These are phyloP conservation scores for Calyptommatus sinebrachiatus DNA, from an alignment of 2,113 vertebrate genomes.

Conservation along the genomic window DNA sequence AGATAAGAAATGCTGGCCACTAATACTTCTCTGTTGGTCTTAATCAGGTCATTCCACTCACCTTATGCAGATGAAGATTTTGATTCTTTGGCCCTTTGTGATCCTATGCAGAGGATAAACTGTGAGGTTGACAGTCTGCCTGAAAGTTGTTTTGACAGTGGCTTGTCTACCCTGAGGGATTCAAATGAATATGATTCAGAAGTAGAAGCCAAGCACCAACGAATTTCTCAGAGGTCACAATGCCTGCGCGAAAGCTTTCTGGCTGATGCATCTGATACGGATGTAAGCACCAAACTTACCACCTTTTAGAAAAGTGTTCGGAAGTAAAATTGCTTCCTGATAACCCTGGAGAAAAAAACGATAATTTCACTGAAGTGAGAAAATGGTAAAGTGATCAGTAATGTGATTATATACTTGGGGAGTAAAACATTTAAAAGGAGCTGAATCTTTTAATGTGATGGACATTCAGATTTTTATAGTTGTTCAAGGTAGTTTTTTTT, in stretches of 20 bases:
- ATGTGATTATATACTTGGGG: constrained; percentile 5
- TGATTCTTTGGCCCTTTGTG: constrained; percentile 88
- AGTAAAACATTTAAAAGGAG: neutral
- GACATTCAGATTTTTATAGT: neutral
- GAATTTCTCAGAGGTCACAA: constrained; percentile 60
- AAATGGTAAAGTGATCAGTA: constrained; percentile 4
- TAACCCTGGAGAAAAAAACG: constrained; percentile 15
- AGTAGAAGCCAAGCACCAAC: constrained; percentile 75
- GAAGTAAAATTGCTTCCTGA: neutral
- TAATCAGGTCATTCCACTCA: constrained; percentile 74
- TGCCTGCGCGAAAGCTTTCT: constrained; percentile 65
- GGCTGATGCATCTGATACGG: constrained; percentile 81
- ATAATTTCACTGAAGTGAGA: neutral
- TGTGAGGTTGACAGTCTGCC: constrained; percentile 89
- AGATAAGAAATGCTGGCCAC: neutral
- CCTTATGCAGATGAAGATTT: constrained; percentile 80
- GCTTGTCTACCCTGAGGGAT: constrained; percentile 89
- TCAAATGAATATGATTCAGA: constrained; percentile 91
- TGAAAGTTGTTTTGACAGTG: constrained; percentile 90
- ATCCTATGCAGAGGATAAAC: constrained; percentile 84
- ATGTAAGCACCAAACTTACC: constrained; percentile 71
- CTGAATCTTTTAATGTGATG: neutral
- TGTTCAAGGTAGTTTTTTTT: neutral
- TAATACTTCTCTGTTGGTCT: neutral
- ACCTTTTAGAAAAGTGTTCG: neutral